Evolutionary conservation across 1,140 invertebrate genomes (phyloP).

Genomic region (Neodiprion virginianus): DNA sequence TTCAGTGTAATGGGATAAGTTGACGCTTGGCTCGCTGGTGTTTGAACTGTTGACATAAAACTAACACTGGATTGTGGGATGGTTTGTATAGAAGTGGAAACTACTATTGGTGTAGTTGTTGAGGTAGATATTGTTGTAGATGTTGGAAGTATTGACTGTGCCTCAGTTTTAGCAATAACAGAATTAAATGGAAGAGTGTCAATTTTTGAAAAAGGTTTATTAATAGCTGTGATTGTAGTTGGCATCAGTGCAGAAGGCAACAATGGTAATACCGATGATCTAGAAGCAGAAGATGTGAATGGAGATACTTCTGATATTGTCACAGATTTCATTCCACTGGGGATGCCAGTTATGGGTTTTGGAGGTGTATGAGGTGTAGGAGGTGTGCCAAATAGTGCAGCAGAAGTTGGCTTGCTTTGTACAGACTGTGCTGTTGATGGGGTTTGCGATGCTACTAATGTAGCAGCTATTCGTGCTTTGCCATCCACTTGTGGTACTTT

Average conservation of each 20-base stretch:
- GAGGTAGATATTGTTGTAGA: background rate
- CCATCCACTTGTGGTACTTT: background rate
- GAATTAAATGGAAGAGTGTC: background rate
- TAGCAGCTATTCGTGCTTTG: background rate
- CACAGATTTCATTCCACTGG: slow-evolving; percentile 2
- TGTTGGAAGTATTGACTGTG: background rate
- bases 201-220: too few relatives aligned
- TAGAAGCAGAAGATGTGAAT: background rate
- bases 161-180: background rate
- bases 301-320: background rate
- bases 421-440: background rate
- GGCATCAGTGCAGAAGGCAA: too few relatives aligned
- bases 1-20: background rate
- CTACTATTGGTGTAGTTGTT: background rate
- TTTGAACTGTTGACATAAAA: background rate
- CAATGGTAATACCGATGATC: too few relatives aligned
- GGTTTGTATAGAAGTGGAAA: background rate
- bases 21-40: background rate
- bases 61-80: background rate
- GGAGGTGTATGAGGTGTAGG: slow-evolving; percentile 6
- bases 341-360: background rate
- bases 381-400: background rate
- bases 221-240: too few relatives aligned
- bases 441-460: background rate
- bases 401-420: background rate